Percentiles rank a stretch among this genome's conserved stretches.
Evolutionary conservation across 2,797 vertebrate genomes (phyloP).

Genomic region (Galaxias olidus): DNA sequence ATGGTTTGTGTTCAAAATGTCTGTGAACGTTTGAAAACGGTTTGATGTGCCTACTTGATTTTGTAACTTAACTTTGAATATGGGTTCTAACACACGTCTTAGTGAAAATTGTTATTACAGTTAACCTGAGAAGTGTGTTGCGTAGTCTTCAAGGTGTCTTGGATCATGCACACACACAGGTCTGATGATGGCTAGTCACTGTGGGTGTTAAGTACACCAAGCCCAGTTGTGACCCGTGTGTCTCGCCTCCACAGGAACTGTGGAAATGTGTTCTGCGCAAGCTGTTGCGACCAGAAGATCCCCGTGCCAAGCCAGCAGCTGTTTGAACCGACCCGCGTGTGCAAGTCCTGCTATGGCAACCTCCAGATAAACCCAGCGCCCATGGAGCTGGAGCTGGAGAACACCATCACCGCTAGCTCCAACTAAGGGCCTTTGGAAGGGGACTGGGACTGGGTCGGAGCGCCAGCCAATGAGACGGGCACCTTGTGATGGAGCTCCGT

Average conservation of each 20-base stretch:
- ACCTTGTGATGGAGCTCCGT: constrained; percentile 43
- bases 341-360: constrained; percentile 90
- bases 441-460: constrained; percentile 26
- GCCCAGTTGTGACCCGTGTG: constrained; percentile 19
- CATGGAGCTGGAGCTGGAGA: constrained; percentile 89
- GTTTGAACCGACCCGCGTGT: constrained; percentile 94
- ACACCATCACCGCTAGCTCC: constrained; percentile 90
- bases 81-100: too few relatives aligned
- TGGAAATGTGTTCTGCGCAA: constrained; percentile 97
- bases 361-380: constrained; percentile 78
- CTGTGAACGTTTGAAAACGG: background rate
- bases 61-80: too few relatives aligned
- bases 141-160: background rate
- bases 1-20: constrained; percentile 25
- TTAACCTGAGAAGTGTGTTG: background rate
- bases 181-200: background rate
- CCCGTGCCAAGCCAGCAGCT: constrained; percentile 98
- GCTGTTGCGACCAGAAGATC: constrained; percentile 98
- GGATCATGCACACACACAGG: background rate
- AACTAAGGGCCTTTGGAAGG: constrained; percentile 71
- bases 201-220: background rate
- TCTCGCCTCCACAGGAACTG: constrained; percentile 85
- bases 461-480: constrained; percentile 23
- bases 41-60: constrained; percentile 32
- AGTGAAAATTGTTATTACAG: background rate